These are phyloP conservation scores for Neomorphus geoffroyi DNA, from an alignment of 2,797 vertebrate genomes.

Conservation along the genomic window DNA sequence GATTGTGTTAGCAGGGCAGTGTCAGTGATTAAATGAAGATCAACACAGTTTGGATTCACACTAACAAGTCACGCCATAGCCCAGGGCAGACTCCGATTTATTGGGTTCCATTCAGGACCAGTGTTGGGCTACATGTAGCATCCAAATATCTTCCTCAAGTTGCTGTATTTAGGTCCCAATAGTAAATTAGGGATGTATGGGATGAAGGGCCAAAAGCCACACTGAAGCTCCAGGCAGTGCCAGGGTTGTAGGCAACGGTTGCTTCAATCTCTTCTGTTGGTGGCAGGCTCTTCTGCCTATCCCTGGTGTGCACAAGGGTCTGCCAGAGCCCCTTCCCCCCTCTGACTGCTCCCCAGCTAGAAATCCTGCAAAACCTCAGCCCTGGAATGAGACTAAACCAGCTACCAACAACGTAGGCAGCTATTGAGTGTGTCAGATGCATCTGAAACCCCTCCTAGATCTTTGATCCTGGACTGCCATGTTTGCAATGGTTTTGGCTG, in stretches of 20 bases:
- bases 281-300: neutral
- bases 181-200: neutral
- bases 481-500: neutral
- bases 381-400: neutral
- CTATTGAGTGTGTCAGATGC: neutral
- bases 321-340: neutral
- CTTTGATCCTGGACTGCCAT: neutral
- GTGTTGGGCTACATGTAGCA: neutral
- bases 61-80: neutral
- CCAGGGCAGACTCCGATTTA: neutral
- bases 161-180: neutral
- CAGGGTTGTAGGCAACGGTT: neutral
- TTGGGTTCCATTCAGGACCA: neutral
- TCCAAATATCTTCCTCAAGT: neutral
- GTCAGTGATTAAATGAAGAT: slow-evolving; percentile 15
- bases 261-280: neutral
- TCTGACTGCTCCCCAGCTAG: neutral
- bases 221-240: neutral
- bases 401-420: neutral
- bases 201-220: neutral
- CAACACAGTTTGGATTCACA: neutral
- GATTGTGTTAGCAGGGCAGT: neutral
- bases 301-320: neutral
- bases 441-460: neutral
- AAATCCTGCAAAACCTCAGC: neutral